Base-by-base conservation (phyloP, 2,888 invertebrate genomes). In the Rotaria socialis region DNA sequence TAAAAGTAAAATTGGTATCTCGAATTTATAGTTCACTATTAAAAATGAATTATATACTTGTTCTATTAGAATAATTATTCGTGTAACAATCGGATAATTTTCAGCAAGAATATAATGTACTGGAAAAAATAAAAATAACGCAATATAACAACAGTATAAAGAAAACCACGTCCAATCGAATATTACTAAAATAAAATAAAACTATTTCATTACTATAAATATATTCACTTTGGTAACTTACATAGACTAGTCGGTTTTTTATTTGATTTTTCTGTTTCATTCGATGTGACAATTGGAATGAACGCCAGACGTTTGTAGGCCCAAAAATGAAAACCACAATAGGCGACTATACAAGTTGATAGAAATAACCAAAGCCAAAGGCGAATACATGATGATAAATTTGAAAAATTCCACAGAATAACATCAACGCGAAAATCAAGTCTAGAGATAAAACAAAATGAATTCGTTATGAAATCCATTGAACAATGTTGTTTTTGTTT, bases 11-110 rank as follows among this genome's bases (percentile, higher is more conserved):
- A 35, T 35, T 35, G 2, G 35, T 35, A 35, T 35, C 35, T 35
- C 35, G 35, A 35, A 35, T 35, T 35, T 35, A 35, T 35, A 35
- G 50, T 50, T 50, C 14, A 50, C 50, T 11, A 50, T 8, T 50
- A 50, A 16, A 16, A 52, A 52, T 16, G 16, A 16, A 14, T 16
- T 16, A 0, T 14, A 16, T 35, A 84, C 94, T 92, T 94, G 93
- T 91, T 94, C 94, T 88, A 92, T 90, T 11, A 93, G 90, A 43
- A 94, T 89, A 47, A 93, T 91, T 10, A 93, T 89, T 41, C 93
- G 91, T 11, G 93, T 93, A 5, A 92, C 93, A 52, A 93, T 91
- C 1, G 94, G 93, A 10, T 94, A 90, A 7, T 92, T 88, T 87
- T 92, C 89, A 8, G 90, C 89, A 24, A 92, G 88, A 6, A 93